Percentiles rank a stretch among this genome's conserved stretches.
phyloP scores from a whole-genome alignment of 2,888 invertebrate genomes.

The Eutolmus rufibarbis region DNA sequence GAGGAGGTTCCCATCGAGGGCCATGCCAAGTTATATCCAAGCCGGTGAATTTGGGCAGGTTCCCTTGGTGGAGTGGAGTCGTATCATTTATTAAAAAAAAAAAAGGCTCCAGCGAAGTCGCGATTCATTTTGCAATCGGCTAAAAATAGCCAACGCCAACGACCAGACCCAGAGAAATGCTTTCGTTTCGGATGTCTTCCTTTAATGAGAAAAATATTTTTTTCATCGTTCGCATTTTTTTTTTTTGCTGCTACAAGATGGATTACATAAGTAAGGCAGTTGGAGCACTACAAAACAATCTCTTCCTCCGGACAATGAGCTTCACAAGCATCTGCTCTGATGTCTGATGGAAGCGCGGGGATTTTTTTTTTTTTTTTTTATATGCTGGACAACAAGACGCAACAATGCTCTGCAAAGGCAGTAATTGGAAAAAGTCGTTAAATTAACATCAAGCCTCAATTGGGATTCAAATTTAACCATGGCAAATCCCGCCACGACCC shows the following conservation, averaged over 20 bases:
- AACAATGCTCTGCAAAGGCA: background rate
- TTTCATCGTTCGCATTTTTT: background rate
- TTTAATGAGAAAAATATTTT: background rate
- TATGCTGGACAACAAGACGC: background rate
- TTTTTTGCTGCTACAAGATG: background rate
- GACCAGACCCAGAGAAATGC: background rate
- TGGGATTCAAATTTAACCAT: constrained; percentile 6
- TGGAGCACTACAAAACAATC: background rate
- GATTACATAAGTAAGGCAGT: background rate
- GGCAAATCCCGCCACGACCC: background rate
- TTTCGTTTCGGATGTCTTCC: background rate
- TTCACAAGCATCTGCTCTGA: background rate
- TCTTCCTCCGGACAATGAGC: background rate
- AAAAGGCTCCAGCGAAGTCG: background rate
- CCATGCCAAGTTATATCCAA: background rate
- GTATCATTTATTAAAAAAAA: background rate
- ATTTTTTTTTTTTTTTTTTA: background rate
- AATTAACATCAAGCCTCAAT: constrained; percentile 22
- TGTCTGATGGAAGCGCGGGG: background rate
- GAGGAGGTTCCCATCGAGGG: background rate
- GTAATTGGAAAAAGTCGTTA: constrained; percentile 9
- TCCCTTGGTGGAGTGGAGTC: background rate
- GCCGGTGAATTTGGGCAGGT: background rate
- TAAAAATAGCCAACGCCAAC: background rate
- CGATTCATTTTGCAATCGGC: background rate